Base-by-base conservation (phyloP, 2,888 invertebrate genomes). In the Xestia ashworthii region DNA sequence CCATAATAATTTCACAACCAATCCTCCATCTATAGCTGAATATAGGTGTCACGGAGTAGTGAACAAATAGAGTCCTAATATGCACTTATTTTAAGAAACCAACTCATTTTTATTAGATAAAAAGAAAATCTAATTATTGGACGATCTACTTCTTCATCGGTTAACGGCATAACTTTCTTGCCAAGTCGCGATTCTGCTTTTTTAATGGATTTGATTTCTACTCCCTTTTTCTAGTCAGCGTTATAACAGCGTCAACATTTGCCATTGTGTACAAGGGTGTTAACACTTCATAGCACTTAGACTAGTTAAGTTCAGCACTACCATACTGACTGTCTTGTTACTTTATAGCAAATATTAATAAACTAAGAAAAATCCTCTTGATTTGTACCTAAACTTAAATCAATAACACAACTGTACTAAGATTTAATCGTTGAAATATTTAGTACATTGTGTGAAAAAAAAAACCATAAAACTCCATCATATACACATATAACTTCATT, bases 221-320 rank as follows among this genome's bases (percentile, higher is more conserved):
- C 22, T 62, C n/a, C 44, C 22, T 25, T 38, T 65, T 38, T 55
- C 46, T 5, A n/a, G 19, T 48, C 9, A n/a, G 11, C 0, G 3
- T 2, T 25, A 11, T 12, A 58, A 11, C 32, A 38, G 41, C 14
- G 48, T 67, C 60, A 66, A 60, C 9, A 71, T 58, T 25, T 41
- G 81, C 71, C n/a, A 71, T 41, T 84, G 75, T 84, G 84, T 83
- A 84, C 48, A 58, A 38, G 44, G 22, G 65, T 50, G 25, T 53
- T 71, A 83, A 91, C 88, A 89, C 84, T 85, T 89, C 84, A 87
- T 88, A 88, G 89, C 86, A 84, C 83, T 83, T 87, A 78, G 80
- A 70, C 53, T 78, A 80, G 72, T 73, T 79, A 65, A 83, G 76
- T 72, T 67, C 67, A 83, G 84, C 81, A 83, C 81, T 80, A 80